These are phyloP conservation scores for Ficedula albicollis DNA, from an alignment of 2,797 vertebrate species.

Conservation along the genomic window DNA sequence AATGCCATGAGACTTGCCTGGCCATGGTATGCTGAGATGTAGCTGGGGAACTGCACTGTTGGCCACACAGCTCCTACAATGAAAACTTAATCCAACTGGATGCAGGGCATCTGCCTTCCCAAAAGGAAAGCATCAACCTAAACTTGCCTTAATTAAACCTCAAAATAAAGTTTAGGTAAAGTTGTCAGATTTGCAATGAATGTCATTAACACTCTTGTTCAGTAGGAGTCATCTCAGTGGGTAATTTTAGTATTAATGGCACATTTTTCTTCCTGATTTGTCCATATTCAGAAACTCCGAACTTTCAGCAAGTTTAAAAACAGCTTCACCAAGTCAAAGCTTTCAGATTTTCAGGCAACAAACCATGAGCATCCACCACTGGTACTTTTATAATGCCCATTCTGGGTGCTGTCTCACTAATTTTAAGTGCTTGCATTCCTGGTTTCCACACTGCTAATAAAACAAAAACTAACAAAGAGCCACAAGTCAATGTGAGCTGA, in stretches of 20 bases:
- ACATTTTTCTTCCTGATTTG: background rate
- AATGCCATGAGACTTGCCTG: background rate
- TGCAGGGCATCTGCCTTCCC: background rate
- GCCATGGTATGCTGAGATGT: background rate
- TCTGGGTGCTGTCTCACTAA: background rate
- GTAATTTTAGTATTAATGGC: background rate
- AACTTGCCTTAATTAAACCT: background rate
- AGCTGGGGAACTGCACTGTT: background rate
- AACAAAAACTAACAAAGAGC: background rate
- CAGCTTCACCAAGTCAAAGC: background rate
- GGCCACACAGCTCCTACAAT: background rate
- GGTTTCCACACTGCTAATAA: background rate
- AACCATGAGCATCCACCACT: background rate
- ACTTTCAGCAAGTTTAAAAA: background rate
- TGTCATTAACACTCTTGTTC: background rate
- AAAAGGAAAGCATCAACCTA: background rate
- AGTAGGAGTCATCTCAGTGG: background rate
- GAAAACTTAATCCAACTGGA: background rate
- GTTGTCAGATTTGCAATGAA: background rate
- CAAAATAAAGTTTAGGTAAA: background rate
- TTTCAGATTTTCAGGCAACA: background rate
- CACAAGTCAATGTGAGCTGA: background rate
- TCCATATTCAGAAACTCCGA: background rate
- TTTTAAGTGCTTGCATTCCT: background rate
- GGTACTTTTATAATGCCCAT: background rate